These are phyloP conservation scores for Dipus sagitta DNA, from an alignment of 2,797 vertebrate genomes.

Conservation along the genomic window DNA sequence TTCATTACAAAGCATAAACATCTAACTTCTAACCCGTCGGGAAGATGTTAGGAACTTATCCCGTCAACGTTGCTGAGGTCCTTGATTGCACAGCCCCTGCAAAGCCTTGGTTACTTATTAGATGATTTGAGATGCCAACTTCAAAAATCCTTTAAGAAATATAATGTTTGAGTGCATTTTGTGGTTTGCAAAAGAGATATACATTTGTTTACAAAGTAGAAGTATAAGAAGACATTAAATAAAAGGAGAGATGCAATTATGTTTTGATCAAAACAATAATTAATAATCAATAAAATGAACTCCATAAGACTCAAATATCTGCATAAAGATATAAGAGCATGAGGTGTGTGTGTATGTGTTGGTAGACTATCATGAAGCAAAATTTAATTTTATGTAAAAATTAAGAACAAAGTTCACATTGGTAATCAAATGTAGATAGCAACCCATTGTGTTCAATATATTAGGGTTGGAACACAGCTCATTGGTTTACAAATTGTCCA, in stretches of 20 bases:
- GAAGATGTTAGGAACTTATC: background rate
- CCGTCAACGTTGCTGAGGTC: background rate
- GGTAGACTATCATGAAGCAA: background rate
- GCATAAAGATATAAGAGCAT: background rate
- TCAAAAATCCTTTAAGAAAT: background rate
- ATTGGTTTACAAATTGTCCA: background rate
- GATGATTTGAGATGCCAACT: background rate
- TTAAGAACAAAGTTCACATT: background rate
- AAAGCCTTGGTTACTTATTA: background rate
- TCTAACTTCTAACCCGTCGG: background rate
- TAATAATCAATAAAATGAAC: background rate
- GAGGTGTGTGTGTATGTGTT: background rate
- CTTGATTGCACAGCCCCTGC: background rate
- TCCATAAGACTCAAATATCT: background rate
- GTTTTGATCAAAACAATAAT: background rate
- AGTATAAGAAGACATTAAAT: background rate
- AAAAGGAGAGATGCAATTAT: background rate
- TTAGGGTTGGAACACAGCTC: background rate
- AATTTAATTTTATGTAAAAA: background rate
- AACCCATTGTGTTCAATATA: background rate
- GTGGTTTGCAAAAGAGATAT: background rate
- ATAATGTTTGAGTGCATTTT: background rate
- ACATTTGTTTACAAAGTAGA: background rate
- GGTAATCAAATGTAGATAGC: too few relatives aligned
- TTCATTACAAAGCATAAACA: background rate